Evolutionary conservation across 2,888 invertebrate species (phyloP).

Genomic region (Spodoptera picta): DNA sequence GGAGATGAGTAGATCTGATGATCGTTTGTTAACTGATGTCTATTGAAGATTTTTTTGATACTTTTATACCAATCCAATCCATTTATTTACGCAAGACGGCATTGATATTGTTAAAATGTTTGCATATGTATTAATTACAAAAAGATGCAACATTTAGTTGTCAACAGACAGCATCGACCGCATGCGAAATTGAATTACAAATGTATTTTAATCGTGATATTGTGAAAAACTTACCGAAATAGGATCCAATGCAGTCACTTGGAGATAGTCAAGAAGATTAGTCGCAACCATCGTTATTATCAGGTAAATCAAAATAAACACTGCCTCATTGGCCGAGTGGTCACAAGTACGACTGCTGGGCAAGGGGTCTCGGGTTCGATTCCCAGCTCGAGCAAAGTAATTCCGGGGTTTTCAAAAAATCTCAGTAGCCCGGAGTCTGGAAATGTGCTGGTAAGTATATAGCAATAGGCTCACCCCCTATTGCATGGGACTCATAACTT

Average conservation of each 20-base stretch:
- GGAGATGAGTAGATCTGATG: conserved; percentile 35
- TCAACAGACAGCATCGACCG: conserved; percentile 37
- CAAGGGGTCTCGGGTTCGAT: no score
- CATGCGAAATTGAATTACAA: conserved; percentile 30
- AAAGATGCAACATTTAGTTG: conserved; percentile 47
- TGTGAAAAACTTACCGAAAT: conserved; percentile 11
- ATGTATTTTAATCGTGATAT: conserved; percentile 36
- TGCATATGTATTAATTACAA: conserved; percentile 67
- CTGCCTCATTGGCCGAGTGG: no score
- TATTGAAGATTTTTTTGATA: conserved; percentile 51
- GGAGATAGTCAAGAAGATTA: not conserved
- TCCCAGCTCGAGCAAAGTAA: no score
- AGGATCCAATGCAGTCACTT: not conserved
- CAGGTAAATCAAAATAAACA: no score
- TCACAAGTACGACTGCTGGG: no score
- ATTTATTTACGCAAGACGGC: conserved; percentile 71
- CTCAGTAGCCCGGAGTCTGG: no score
- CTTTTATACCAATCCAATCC: conserved; percentile 68
- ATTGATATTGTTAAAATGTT: conserved; percentile 70
- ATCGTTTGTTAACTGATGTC: conserved; percentile 63
- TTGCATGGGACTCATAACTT: no score
- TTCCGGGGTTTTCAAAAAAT: no score
- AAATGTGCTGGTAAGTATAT: no score
- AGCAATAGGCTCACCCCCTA: no score
- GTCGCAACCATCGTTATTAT: not conserved